Base-by-base conservation (phyloP, 2,888 invertebrate species). In the Eutolmus rufibarbis region DNA sequence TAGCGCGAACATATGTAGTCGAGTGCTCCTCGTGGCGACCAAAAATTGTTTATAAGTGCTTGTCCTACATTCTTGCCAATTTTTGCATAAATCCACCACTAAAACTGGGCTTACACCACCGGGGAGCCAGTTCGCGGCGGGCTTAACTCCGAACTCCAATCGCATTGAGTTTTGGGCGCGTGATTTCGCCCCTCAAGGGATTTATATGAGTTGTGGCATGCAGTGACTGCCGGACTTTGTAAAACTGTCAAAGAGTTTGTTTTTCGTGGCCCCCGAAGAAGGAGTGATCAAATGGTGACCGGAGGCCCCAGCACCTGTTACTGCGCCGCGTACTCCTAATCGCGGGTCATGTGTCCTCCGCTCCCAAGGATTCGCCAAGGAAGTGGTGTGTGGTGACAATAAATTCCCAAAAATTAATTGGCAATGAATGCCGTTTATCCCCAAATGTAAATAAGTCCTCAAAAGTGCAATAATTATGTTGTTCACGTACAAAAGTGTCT, bases 1-100 rank as follows among this genome's bases (percentile, higher is more conserved):
- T 56, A 66, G 43, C 43, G 86, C 40, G 86, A 86, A 86, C 86
- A 86, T 66, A 86, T 86, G 86, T 86, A 57, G 37, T 34, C 76
- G 66, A 78, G 43, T 78, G 78, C 19, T 85, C 40, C 40, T 23
- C 46, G 85, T 56, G 74, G 85, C 51, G 16, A 46, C 37, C 19
- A 19, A 66, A 46, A 40, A 84, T 34, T 40, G 82, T 66, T 84
- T 66, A 82, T 37, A 57, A 66, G 57, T 66, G 40, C 37, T 34
- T 57, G 74, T 19, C 43, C 43, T 43, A 43, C 85, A 74, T 46
- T 43, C 1, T 43, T 74, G 14, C 28, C 28, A 74, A 23, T 28
- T 46, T 74, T 31, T 74, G 31, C 74, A 74, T 74, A 46, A 74
- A 46, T 23, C 43, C 28, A 23, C 14, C 74, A 19, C 28, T 74